Conservation (phyloP, 2,797 vertebrate species). For the Rhinichthys osculus region DNA sequence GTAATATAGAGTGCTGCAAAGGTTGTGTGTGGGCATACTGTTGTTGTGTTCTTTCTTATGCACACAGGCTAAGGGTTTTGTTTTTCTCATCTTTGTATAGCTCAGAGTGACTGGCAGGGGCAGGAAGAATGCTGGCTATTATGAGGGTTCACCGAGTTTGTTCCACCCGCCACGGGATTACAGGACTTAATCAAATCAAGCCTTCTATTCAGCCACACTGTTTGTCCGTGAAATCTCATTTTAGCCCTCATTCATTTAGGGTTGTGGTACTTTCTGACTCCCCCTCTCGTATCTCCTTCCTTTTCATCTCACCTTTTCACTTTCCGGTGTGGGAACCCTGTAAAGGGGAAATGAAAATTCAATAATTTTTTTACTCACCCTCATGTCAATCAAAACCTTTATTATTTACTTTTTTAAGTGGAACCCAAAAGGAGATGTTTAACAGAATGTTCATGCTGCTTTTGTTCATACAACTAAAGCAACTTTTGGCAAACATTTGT, state of each 20-base stretch:
- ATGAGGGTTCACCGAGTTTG: constrained; percentile 34
- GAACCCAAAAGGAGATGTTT: background rate
- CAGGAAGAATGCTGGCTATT: background rate
- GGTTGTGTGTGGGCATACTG: background rate
- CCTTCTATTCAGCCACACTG: constrained; percentile 35
- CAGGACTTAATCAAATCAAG: constrained; percentile 49
- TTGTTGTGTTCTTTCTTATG: background rate
- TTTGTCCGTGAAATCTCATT: constrained; percentile 16
- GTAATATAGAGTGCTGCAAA: background rate
- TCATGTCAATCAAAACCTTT: background rate
- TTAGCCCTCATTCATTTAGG: constrained; percentile 15
- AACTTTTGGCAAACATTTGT: background rate
- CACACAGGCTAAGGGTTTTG: background rate
- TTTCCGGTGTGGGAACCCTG: background rate
- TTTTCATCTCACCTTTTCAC: background rate
- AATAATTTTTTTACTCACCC: background rate
- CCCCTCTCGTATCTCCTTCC: background rate
- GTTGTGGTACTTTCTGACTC: background rate
- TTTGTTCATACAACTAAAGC: background rate
- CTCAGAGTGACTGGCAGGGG: constrained; percentile 6
- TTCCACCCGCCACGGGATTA: constrained; percentile 43
- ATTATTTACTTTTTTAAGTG: background rate
- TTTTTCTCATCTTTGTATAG: background rate
- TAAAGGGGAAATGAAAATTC: background rate
- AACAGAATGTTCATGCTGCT: background rate